phyloP scores from a whole-genome alignment of 2,113 vertebrate genomes.

The Cyprinus carpio region DNA sequence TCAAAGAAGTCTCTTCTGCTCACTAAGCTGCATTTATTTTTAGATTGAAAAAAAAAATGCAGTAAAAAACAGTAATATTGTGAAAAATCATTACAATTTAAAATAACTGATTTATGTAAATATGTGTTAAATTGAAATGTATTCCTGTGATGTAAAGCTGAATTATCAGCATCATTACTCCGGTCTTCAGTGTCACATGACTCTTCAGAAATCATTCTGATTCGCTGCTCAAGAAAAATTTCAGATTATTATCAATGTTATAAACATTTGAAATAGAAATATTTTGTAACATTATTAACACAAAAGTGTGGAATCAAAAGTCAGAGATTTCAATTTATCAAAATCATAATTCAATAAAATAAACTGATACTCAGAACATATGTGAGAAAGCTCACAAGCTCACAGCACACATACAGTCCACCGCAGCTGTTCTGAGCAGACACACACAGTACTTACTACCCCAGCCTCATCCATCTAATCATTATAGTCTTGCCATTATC shows the following conservation, averaged over 20 bases:
- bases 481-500: constrained; percentile 31
- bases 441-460: background rate
- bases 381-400: background rate
- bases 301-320: background rate
- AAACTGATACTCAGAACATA: background rate
- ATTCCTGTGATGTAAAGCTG: background rate
- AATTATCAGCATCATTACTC: background rate
- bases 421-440: background rate
- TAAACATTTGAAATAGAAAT: background rate
- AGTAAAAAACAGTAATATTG: background rate
- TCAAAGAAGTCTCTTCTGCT: too few species aligned
- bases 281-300: too few species aligned
- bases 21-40: too few species aligned
- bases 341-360: background rate
- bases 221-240: background rate
- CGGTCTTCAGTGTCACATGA: background rate
- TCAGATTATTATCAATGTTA: background rate
- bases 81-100: background rate
- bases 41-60: background rate
- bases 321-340: background rate
- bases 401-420: background rate
- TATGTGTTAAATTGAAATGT: background rate
- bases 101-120: background rate
- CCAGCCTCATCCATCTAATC: background rate
- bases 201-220: background rate